These are phyloP conservation scores for Cheilosia soror DNA, from an alignment of 2,888 invertebrate species.

Conservation along the genomic window DNA sequence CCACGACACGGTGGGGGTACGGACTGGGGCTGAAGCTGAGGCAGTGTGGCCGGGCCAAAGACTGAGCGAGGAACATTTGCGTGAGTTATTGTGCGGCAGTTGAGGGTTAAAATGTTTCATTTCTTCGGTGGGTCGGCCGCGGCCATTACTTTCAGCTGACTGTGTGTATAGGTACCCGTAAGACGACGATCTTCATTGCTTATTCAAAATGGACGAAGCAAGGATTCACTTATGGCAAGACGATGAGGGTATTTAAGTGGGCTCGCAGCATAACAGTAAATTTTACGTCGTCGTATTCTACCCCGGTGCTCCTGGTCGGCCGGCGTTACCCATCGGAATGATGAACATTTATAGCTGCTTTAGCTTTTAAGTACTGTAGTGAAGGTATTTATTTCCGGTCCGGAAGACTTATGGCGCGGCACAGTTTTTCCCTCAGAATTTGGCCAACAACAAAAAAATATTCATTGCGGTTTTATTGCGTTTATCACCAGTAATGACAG, in stretches of 20 bases:
- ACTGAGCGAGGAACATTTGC: slow-evolving; percentile 65
- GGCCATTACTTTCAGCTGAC: slow-evolving; percentile 68
- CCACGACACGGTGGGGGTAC: slow-evolving; percentile 46
- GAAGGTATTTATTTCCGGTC: slow-evolving; percentile 73
- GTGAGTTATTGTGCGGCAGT: slow-evolving; percentile 78
- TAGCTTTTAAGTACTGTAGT: slow-evolving; percentile 73
- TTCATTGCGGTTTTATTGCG: slow-evolving; percentile 80
- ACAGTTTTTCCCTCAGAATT: slow-evolving; percentile 52
- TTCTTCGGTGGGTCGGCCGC: slow-evolving; percentile 75
- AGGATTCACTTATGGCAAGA: slow-evolving; percentile 75
- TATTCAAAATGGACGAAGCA: slow-evolving; percentile 75
- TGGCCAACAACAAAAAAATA: slow-evolving; percentile 75
- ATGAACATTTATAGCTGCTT: slow-evolving; percentile 75
- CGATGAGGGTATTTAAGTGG: slow-evolving; percentile 75
- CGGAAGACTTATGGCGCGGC: slow-evolving; percentile 72
- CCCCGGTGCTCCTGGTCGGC: not conserved
- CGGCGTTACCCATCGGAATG: slow-evolving; percentile 55
- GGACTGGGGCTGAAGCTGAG: slow-evolving; percentile 9
- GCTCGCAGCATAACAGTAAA: slow-evolving; percentile 74
- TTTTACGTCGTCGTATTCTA: slow-evolving; percentile 68
- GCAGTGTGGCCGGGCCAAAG: slow-evolving; percentile 38
- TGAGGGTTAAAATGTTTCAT: slow-evolving; percentile 76
- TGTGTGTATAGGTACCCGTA: slow-evolving; percentile 34
- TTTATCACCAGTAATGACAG: slow-evolving; percentile 62
- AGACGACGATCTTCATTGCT: slow-evolving; percentile 72